Base-by-base conservation (phyloP, 2,888 invertebrate species). In the Abrostola triplasia region DNA sequence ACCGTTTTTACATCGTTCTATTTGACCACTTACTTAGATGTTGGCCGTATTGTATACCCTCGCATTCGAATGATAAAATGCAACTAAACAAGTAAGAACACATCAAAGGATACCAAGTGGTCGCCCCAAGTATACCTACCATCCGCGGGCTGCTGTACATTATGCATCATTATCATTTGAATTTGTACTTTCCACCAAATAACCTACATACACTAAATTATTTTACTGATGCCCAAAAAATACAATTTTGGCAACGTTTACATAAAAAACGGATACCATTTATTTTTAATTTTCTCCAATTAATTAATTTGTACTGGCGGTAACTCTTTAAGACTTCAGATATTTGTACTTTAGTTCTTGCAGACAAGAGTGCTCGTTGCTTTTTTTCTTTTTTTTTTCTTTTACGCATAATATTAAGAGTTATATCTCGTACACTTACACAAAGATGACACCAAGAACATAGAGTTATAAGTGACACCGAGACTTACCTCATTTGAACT, bases 241-340 rank as follows among this genome's bases (percentile, higher is more conserved):
- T 91, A 93, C 84, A 84, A 86, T 90, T 92, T 92, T 93, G 92
- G 94, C 94, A 94, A 94, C 92, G 91, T 88, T 89, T 90, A 91
- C 90, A 86, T 91, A 90, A 92, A 69, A 90, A 92, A 89, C 88
- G 87, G 85, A 88, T 76, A 79, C 78, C 74, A 77, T 70, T 75
- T 76, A 71, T 79, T 74, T 71, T 69, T 52, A 73, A 76, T 78
- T 81, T 76, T 82, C 24, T 24, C 24, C 78, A 83, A 86, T 88
- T 89, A 88, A 90, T 90, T 90, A 92, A 92, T 95, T 95, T 95
- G 95, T 95, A 95, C 95, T 95, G 94, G 89, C 89, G 90, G 88
- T 94, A 91, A 88, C 82, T 85, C 74, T 82, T 89, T 88, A 91
- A 93, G 91, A 93, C 93, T 92, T 93, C 84, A 85, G 86, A 87